Conservation (phyloP, 2,888 invertebrate genomes). For the Polymixis lichenea region DNA sequence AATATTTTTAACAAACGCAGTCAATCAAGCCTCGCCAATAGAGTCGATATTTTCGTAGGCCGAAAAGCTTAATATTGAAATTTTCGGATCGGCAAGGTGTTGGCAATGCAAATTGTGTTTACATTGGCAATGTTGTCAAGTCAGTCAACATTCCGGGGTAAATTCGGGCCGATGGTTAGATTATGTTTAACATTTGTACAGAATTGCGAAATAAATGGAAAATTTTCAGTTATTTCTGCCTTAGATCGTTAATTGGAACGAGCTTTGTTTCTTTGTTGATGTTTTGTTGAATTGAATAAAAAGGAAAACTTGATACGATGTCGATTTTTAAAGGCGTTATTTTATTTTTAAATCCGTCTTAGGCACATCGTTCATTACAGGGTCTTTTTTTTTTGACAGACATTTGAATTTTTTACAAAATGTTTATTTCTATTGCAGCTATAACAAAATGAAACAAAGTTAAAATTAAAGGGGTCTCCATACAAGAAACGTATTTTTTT, state of each 20-base stretch:
- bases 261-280: conserved; percentile 19
- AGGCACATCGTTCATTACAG: neutral
- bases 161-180: conserved; percentile 62
- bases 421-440: no score
- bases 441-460: no score
- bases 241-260: conserved; percentile 39
- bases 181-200: conserved; percentile 65
- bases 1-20: conserved; percentile 27
- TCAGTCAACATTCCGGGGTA: conserved; percentile 72
- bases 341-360: neutral
- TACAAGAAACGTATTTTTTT: no score
- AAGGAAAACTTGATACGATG: neutral
- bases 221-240: conserved; percentile 42
- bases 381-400: no score
- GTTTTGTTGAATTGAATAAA: conserved; percentile 11
- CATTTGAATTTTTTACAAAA: no score
- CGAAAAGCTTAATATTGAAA: conserved; percentile 74
- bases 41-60: conserved; percentile 58
- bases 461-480: no score
- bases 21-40: conserved; percentile 49
- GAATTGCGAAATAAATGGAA: conserved; percentile 48
- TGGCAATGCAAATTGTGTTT: conserved; percentile 77
- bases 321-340: neutral
- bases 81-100: conserved; percentile 73
- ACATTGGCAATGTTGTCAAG: conserved; percentile 71